These are phyloP conservation scores for Cephalopholis sonnerati DNA, from an alignment of 2,113 vertebrate genomes.

Conservation along the genomic window DNA sequence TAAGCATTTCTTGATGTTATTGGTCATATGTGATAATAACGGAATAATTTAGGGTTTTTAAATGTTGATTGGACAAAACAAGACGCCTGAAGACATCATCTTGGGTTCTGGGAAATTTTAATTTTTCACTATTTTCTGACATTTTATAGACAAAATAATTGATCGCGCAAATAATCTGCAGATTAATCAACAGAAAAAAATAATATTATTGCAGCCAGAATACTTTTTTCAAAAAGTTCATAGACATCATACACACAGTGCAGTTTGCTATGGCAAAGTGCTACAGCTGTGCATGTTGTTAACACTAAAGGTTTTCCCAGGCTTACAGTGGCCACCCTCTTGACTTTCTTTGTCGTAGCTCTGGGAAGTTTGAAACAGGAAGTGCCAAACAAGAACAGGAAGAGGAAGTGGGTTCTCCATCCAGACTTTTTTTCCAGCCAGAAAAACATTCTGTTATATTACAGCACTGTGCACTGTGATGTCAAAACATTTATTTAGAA, in stretches of 20 bases:
- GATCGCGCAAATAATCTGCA: background rate
- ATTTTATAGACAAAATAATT: background rate
- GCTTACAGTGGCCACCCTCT: conserved; percentile 1
- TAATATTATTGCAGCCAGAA: too few species aligned
- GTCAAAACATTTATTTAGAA: background rate
- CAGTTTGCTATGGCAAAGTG: background rate
- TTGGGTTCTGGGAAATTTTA: too few species aligned
- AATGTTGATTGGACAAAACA: too few species aligned
- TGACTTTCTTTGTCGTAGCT: conserved; percentile 40
- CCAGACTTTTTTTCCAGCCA: conserved; percentile 47
- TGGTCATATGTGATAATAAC: background rate
- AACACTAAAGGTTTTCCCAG: conserved; percentile 28
- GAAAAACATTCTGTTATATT: conserved; percentile 37
- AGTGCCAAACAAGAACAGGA: conserved; percentile 73
- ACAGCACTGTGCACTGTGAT: conserved; percentile 1
- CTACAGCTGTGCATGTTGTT: background rate
- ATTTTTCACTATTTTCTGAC: background rate
- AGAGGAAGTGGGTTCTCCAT: conserved; percentile 68
- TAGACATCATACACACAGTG: too few species aligned
- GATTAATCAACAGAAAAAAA: background rate
- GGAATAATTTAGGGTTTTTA: background rate
- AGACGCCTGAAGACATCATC: too few species aligned
- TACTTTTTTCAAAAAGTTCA: background rate
- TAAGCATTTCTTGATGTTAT: background rate
- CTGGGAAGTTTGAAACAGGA: conserved; percentile 67